Percentiles rank a stretch among this genome's conserved stretches.
These are phyloP conservation scores for Carassius auratus DNA, from an alignment of 2,113 vertebrate species.

Conservation along the genomic window DNA sequence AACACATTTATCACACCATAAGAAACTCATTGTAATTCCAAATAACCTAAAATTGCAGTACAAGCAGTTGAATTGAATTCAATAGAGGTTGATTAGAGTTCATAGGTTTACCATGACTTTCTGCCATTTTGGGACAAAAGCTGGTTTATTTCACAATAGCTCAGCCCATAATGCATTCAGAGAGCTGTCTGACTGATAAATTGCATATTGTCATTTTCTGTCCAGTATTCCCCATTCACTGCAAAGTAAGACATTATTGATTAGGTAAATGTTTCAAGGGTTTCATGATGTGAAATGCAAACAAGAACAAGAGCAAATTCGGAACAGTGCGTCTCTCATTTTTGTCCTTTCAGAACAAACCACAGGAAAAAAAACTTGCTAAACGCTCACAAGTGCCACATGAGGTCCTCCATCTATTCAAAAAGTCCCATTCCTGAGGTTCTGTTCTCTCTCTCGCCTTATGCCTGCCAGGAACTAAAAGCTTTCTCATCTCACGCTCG, in stretches of 20 bases:
- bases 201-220: not conserved
- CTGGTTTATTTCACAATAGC: not conserved
- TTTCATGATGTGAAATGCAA: not conserved
- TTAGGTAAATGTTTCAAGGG: conserved; percentile 2
- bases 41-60: not conserved
- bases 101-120: not conserved
- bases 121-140: not conserved
- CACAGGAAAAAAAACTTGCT: not conserved
- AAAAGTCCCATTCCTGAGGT: conserved; percentile 4
- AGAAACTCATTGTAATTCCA: not conserved
- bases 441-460: not conserved
- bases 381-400: conserved; percentile 22
- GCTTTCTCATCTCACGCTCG: no score
- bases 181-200: conserved; percentile 3
- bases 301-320: conserved; percentile 12
- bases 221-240: conserved; percentile 1
- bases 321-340: not conserved
- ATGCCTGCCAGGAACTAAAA: no score
- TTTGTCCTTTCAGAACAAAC: not conserved
- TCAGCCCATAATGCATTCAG: not conserved
- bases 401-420: not conserved
- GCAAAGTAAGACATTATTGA: not conserved
- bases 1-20: not conserved
- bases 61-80: not conserved
- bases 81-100: not conserved